Percentiles rank a stretch among this genome's conserved stretches.
phyloP scores from a whole-genome alignment of 1,140 invertebrate genomes.

The Eumaeus atala region DNA sequence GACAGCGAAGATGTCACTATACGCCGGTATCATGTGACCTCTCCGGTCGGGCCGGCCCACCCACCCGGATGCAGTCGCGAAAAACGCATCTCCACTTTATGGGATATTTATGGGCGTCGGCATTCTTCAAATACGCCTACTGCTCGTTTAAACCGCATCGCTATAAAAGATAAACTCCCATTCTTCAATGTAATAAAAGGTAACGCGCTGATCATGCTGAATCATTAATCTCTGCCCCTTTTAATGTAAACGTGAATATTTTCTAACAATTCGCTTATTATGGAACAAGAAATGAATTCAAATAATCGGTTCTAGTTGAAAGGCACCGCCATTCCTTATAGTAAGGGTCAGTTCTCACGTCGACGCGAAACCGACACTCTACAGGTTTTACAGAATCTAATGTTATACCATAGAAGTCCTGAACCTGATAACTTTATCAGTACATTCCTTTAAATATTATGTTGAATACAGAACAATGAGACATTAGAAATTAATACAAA shows the following conservation, averaged over 20 bases:
- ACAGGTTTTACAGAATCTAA: too few species aligned
- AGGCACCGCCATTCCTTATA: slow-evolving; percentile 6
- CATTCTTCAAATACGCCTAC: not conserved
- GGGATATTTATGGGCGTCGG: not conserved
- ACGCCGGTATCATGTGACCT: too few species aligned
- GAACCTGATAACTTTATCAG: too few species aligned
- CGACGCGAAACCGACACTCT: not conserved
- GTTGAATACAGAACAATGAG: too few species aligned
- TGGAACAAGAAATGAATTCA: slow-evolving; percentile 5
- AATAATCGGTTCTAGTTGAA: not conserved
- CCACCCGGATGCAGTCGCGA: too few species aligned
- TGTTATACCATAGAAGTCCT: too few species aligned
- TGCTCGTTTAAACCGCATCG: not conserved
- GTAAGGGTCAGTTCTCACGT: not conserved
- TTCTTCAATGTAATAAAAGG: not conserved
- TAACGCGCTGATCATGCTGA: not conserved
- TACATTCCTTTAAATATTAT: too few species aligned
- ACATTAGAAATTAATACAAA: too few species aligned
- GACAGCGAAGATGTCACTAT: too few species aligned
- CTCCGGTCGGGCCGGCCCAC: too few species aligned
- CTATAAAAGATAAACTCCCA: not conserved
- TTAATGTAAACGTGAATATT: not conserved
- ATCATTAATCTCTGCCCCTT: not conserved
- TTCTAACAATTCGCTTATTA: slow-evolving; percentile 9
- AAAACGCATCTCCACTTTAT: too few species aligned